These are phyloP conservation scores for Ginglymostoma cirratum DNA, from an alignment of 2,113 vertebrate species.

Conservation along the genomic window DNA sequence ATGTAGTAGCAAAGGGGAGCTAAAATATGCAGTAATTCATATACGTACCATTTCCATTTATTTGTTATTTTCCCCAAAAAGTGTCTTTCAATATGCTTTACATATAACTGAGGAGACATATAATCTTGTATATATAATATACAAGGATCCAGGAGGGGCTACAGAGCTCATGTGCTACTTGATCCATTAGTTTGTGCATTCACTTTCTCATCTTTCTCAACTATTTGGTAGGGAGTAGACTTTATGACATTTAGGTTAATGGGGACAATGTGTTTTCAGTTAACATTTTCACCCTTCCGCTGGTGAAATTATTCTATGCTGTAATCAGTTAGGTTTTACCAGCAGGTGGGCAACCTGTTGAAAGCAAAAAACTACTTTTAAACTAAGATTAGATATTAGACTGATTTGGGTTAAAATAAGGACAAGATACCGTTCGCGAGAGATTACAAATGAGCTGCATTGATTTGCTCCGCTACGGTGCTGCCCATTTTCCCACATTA, in stretches of 20 bases:
- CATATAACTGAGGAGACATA: background rate
- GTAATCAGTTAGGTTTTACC: constrained; percentile 20
- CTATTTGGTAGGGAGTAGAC: background rate
- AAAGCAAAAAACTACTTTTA: constrained; percentile 7
- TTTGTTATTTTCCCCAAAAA: background rate
- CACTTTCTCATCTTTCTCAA: constrained; percentile 14
- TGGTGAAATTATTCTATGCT: background rate
- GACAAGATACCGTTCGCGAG: background rate
- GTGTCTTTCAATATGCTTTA: background rate
- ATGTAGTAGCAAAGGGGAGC: background rate
- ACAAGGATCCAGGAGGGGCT: background rate
- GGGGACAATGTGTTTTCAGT: constrained; percentile 17
- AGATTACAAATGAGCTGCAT: background rate
- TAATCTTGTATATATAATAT: background rate
- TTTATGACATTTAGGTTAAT: constrained; percentile 8
- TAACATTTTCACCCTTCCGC: background rate
- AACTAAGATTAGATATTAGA: constrained; percentile 16
- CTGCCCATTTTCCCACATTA: background rate
- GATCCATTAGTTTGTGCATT: background rate
- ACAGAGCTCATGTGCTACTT: background rate
- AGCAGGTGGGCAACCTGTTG: background rate
- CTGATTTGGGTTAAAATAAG: constrained; percentile 19
- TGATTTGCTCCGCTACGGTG: background rate
- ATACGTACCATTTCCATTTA: background rate
- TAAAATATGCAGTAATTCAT: background rate